Percentiles rank a stretch among this genome's conserved stretches.
Conservation (phyloP, 2,797 vertebrate genomes). For the Halcyon leucocephala region DNA sequence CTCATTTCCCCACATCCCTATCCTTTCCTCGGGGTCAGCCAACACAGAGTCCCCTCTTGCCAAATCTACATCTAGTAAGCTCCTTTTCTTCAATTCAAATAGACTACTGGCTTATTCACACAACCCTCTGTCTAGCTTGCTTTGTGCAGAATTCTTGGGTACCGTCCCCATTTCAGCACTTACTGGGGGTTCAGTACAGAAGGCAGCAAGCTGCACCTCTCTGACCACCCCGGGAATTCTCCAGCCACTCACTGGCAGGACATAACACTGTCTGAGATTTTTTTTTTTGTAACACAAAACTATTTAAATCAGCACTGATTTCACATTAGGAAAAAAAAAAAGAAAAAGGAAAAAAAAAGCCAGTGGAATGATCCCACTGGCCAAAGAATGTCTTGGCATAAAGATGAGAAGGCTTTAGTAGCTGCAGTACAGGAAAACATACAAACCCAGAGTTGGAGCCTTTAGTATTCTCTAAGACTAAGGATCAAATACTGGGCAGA, state of each 20-base stretch:
- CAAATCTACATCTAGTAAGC: neutral
- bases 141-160: neutral
- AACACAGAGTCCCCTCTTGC: neutral
- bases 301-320: neutral
- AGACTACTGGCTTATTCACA: neutral
- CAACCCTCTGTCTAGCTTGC: neutral
- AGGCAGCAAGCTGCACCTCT: neutral
- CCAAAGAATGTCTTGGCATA: neutral
- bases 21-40: neutral
- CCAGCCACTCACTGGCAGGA: neutral
- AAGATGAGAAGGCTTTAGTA: conserved; percentile 7
- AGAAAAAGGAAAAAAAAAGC: neutral
- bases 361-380: neutral
- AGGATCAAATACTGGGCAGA: neutral
- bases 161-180: neutral
- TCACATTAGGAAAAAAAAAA: neutral
- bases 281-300: neutral
- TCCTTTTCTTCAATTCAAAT: neutral
- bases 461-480: neutral
- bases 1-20: neutral
- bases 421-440: conserved; percentile 12
- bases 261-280: neutral
- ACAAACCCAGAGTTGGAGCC: neutral
- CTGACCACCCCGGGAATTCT: neutral
- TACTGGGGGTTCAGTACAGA: neutral